Base-by-base conservation (phyloP, 2,888 invertebrate genomes). In the Brachyopa scutellaris region DNA sequence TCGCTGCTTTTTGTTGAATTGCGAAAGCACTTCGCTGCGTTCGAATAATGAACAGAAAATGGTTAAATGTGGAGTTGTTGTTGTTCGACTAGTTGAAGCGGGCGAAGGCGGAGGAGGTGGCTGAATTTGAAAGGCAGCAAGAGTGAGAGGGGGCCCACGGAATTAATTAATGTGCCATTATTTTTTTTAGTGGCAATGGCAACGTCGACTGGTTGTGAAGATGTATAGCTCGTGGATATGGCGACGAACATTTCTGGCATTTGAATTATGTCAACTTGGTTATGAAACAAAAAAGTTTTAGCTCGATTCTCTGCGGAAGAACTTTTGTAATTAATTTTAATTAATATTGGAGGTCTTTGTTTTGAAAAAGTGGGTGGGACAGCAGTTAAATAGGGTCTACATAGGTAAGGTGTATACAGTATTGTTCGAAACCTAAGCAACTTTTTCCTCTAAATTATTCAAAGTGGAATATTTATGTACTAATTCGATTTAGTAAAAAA, bases 131-230 rank as follows among this genome's bases (percentile, higher is more conserved):
- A 59, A 40, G 49, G 29, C 9, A 17, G 42, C 13, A 51, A 38
- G 67, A 49, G 62, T 9, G 29, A 11, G 29, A 21, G 49, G 51
- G 51, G 4, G 49, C 64, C 57, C 38, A 38, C 53, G 57, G 57
- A 80, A 82, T 82, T 82, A 82, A 82, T 82, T 82, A 82, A 70
- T 82, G 80, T 76, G 80, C 70, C 76, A 82, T 40, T 33, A 17
- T 55, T 51, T 51, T 8, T 42, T 40, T 38, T 59, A 74, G 51
- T 61, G 15, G 29, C 62, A 49, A 11, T 19, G 36, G 38, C 70
- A 47, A 38, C 29, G 9, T 26, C 40, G 55, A 70, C 74, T 64
- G 64, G 51, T 67, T 57, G 64, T 26, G 53, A 29, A 66, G 47
- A 66, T 13, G 53, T 53, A 29, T 8, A 64, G 47, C 72, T 33